Evolutionary conservation across 2,113 vertebrate species (phyloP), one percentile per base, ranked within the genome.

Genomic region (Pedetes capensis): DNA sequence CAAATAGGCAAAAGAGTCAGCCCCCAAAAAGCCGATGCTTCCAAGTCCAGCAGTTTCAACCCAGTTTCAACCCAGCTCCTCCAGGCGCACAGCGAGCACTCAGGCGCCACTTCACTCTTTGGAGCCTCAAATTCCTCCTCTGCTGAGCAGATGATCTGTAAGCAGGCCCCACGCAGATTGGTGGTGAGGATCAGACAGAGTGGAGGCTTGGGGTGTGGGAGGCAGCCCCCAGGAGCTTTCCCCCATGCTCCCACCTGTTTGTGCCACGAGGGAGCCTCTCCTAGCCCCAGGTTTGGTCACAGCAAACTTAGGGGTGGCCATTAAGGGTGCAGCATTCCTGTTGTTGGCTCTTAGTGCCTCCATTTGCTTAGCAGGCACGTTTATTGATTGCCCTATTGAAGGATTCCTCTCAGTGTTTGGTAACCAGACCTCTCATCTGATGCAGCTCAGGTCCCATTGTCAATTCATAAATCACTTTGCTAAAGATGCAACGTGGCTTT

Each of bases 401-500:
- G 53, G 37, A 39, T 53, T n/a, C 37, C 39, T 71, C 84, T 55
- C 47, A 16, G 69, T 1, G 0, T 57, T 66, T 10, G 51, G 84
- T 68, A 91, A 83, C 49, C 90, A 69, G 90, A 83, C 47, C 42
- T 74, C 92, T 64, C 0, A 0, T 78, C 29, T 42, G 66, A n/a
- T 49, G 76, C 75, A 20, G 59, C 57, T 51, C 17, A 6, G 42
- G 47, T 37, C 61, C 69, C 68, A 63, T 5, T 0, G 13, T 87
- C 81, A 16, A 11, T 16, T 89, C 89, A 68, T 94, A 88, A 96
- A 85, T 96, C 91, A 96, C 85, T 95, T 80, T 90, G 72, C 86
- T 95, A 86, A 97, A 96, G 93, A 93, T 64, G 78, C 85, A 91
- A 75, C 1, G 0, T 91, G 86, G 25, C 93, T 96, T 90, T 85